A percentile compares a stretch with the other conserved stretches of the same genome.
Evolutionary conservation across 1,140 invertebrate genomes (phyloP).

Genomic region (Euschistus heros): DNA sequence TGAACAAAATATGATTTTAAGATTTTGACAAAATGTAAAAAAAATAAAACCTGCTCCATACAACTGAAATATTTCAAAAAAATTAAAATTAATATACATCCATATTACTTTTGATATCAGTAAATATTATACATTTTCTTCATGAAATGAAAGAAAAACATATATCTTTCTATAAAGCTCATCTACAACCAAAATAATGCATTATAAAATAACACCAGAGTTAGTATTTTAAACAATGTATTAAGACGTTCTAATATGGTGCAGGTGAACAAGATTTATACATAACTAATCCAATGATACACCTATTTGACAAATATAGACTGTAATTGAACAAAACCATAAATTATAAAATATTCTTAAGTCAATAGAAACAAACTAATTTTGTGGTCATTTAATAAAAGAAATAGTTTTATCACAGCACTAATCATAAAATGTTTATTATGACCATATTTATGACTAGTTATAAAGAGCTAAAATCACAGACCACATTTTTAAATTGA

Average conservation of each 20-base stretch:
- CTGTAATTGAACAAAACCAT: background rate
- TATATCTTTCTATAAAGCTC: no score
- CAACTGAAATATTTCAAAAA: no score
- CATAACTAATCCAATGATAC: background rate
- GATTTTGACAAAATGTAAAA: no score
- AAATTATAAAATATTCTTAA: background rate
- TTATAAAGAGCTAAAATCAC: slow-evolving; percentile 8
- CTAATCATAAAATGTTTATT: slow-evolving; percentile 14
- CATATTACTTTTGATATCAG: no score
- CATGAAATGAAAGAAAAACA: no score
- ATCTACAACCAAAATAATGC: no score
- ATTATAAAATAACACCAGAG: no score
- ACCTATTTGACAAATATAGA: background rate
- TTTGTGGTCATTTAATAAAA: background rate
- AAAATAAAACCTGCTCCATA: no score
- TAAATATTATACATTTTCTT: no score
- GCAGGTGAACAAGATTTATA: background rate
- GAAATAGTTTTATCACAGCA: background rate
- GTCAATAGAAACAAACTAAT: background rate
- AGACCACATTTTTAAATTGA: slow-evolving; percentile 7
- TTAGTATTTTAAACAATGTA: no score
- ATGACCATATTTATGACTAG: slow-evolving; percentile 4
- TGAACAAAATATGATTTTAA: no score
- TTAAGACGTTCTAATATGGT: background rate
- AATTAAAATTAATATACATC: no score